Evolutionary conservation across 2,113 vertebrate genomes (phyloP), one percentile per base, ranked within the genome.

Genomic region (Phrynosoma blainvillii): DNA sequence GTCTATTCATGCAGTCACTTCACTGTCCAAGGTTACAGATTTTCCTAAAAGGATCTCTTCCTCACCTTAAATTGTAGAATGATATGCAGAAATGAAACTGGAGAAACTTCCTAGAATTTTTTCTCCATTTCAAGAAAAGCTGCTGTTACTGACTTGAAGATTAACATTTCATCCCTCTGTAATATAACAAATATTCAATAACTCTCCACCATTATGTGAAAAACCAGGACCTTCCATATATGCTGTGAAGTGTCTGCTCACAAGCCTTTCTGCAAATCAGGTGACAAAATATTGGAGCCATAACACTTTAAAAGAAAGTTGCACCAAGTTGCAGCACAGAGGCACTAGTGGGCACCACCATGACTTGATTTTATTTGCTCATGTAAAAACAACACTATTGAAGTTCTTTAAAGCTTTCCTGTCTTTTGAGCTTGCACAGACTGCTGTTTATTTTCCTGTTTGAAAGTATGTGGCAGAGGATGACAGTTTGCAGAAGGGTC

Each of bases 371-470:
- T n/a, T 77, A 84, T 89, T 47, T 25, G 21, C 18, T 25, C 36
- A 20, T 96, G 85, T 87, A 93, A 90, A 85, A 95, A 93, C 93
- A 87, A 92, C 88, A 30, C 4, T 6, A 23, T 47, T 0, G 4
- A 77, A 0, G 14, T 91, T 97, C 95, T 96, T 96, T 87, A 75
- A 89, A 96, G 97, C 88, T 94, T 88, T 89, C 54, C 2, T 80
- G 70, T 93, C 93, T 95, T 90, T 89, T 90, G 47, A 83, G 93
- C 87, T 88, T 70, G 8, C 87, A 92, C 92, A 94, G 97, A 95
- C 92, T 93, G 96, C 92, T 96, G 97, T 96, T 98, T 98, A 97
- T 97, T 97, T 98, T 98, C 98, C 96, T 97, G 93, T 97, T 94
- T 98, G 96, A 97, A 95, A 92, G 95, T 96, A 95, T 97, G 95